These are phyloP conservation scores for Pristionchus japonicus DNA, from an alignment of 2,888 invertebrate species.

Conservation along the genomic window DNA sequence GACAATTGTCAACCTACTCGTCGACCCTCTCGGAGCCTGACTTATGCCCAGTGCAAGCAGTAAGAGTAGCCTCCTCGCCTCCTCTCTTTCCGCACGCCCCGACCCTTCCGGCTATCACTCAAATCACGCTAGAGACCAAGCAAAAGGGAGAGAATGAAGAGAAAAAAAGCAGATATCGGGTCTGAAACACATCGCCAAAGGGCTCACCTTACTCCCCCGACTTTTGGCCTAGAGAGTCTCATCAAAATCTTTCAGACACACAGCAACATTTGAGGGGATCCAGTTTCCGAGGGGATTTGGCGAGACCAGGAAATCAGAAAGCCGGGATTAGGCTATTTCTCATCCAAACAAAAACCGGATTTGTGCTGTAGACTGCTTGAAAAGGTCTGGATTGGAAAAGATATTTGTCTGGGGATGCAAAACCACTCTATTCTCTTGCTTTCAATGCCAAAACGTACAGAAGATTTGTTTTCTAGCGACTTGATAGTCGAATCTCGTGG, in stretches of 20 bases:
- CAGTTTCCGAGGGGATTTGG: not conserved
- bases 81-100: not conserved
- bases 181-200: not conserved
- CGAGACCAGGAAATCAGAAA: constrained; percentile 8
- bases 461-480: not conserved
- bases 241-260: not conserved
- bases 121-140: not conserved
- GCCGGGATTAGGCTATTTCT: not conserved
- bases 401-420: not conserved
- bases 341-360: not conserved
- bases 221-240: not conserved
- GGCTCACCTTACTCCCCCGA: not conserved
- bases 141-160: not conserved
- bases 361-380: not conserved
- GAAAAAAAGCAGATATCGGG: not conserved
- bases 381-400: not conserved
- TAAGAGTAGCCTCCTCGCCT: not conserved
- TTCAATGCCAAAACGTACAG: not conserved
- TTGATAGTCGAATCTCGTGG: not conserved
- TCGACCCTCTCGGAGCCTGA: not conserved
- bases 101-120: not conserved
- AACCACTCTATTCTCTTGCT: not conserved
- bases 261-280: not conserved
- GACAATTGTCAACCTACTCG: too few species aligned
- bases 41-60: not conserved